Base-by-base conservation (phyloP, 53 echinoderm and acorn worm genomes). In the Patiria pectinifera region DNA sequence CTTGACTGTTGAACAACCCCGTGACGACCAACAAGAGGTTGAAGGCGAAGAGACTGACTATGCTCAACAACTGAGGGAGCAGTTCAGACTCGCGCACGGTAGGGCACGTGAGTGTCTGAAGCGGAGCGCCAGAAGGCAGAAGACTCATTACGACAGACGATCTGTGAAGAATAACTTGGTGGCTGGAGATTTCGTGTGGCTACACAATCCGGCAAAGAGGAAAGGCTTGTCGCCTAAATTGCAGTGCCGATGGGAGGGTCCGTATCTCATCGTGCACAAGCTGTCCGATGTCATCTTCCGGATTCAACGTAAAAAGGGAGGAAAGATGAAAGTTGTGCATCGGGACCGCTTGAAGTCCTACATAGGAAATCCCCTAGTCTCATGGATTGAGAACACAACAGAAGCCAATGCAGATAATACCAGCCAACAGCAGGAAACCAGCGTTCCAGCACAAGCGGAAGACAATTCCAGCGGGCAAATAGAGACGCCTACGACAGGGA, bases 311-410 rank as follows among this genome's bases (percentile, higher is more conserved):
- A 82, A 82, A 82, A 25, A 1, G 53, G 49, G 59, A 18, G 82
- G 82, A 53, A 82, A 49, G 58, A 82, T 82, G 82, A 82, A 82
- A n/a, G 82, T 82, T 3, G 82, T 82, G 48, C 82, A 82, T n/a
- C 53, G 82, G 4, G 82, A 82, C 23, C 0, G 82, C 5, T 58
- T 82, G 19, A 82, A 82, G 48, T 53, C 82, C 49, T 82, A 82
- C 53, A 82, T n/a, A 82, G 82, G 82, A 7, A 53, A 82, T 4
- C 82, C 82, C 19, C 82, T 82, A 0, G 4, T 21, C 14, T 15
- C 53, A 49, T 82, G 82, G 82, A 58, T 49, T 7, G 79, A 26
- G 8, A 9, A 79, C 9, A 16, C 79, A 43, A 19, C 11, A 82
- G 82, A 23, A 4, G 45, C 1, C 8, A 79, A 43, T 9, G 8